A percentile compares a stretch with the other conserved stretches of the same genome.
Conservation (phyloP, 2,888 invertebrate species). For the Philereme transversata region DNA sequence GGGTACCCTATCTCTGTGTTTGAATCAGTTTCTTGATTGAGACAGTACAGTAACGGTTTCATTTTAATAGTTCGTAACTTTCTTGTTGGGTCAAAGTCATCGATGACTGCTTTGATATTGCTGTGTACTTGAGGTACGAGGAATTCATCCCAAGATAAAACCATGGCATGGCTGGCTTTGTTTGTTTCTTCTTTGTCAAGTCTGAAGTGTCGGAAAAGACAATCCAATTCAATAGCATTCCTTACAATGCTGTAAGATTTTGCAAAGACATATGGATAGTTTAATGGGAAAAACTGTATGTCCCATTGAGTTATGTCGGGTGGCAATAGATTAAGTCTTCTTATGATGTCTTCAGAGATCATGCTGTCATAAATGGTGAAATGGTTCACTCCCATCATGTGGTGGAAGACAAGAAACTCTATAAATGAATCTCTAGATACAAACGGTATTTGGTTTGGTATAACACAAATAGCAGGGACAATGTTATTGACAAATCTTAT, state of each 20-base stretch:
- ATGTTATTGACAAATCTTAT: conserved; percentile 76
- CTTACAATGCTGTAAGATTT: conserved; percentile 75
- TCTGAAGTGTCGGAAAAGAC: conserved; percentile 85
- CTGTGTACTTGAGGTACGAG: conserved; percentile 85
- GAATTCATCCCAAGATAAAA: conserved; percentile 87
- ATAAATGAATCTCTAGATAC: conserved; percentile 83
- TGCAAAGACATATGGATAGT: conserved; percentile 85
- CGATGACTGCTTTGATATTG: conserved; percentile 79
- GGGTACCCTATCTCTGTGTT: conserved; percentile 70
- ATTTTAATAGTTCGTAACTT: conserved; percentile 61
- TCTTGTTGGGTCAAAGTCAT: conserved; percentile 77
- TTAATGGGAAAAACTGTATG: conserved; percentile 86
- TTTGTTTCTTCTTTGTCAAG: conserved; percentile 75
- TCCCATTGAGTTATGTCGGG: conserved; percentile 78
- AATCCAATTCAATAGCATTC: conserved; percentile 86
- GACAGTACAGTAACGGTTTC: conserved; percentile 68
- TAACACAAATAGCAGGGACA: conserved; percentile 85
- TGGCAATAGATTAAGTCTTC: conserved; percentile 72
- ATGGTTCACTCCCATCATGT: conserved; percentile 86
- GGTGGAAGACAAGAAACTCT: conserved; percentile 87
- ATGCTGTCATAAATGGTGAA: conserved; percentile 87
- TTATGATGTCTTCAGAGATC: conserved; percentile 78
- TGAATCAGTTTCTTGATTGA: conserved; percentile 76
- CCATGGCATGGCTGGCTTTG: conserved; percentile 80
- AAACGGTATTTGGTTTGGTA: conserved; percentile 82